Conservation (phyloP, 2,113 vertebrate genomes). For the Corydoras sp. region DNA sequence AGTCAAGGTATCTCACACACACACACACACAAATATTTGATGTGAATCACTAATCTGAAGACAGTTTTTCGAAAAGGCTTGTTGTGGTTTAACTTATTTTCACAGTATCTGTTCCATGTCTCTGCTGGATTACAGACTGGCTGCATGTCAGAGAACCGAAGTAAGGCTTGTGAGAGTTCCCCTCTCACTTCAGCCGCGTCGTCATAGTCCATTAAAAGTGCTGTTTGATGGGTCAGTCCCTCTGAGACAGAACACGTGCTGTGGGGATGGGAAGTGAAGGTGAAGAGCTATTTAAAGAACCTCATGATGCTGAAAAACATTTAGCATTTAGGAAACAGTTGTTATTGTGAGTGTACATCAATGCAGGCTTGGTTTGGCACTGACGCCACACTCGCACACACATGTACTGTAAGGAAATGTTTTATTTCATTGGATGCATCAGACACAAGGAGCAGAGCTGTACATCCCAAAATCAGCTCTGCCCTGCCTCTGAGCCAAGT, state of each 20-base stretch:
- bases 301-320: too few relatives aligned
- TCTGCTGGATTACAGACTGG: not conserved
- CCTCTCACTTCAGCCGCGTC: not conserved
- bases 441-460: constrained; percentile 33
- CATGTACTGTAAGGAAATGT: constrained; percentile 38
- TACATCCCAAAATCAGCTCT: constrained; percentile 43
- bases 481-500: constrained; percentile 5
- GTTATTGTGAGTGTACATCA: too few relatives aligned
- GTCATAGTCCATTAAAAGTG: constrained; percentile 1
- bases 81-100: too few relatives aligned
- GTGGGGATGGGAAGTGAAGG: not conserved
- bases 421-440: constrained; percentile 39
- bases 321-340: too few relatives aligned
- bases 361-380: too few relatives aligned
- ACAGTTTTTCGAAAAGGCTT: too few relatives aligned
- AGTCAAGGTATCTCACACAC: too few relatives aligned
- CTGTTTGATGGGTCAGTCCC: not conserved
- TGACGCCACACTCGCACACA: too few relatives aligned
- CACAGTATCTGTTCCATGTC: too few relatives aligned
- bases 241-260: not conserved
- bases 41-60: too few relatives aligned
- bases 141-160: not conserved
- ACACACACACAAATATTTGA: too few relatives aligned
- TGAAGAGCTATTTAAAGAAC: too few relatives aligned
- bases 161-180: not conserved